A percentile compares a stretch with the other conserved stretches of the same genome.
These are phyloP conservation scores for Phyllotis vaccarum DNA, from an alignment of 2,797 vertebrate genomes.

Conservation along the genomic window DNA sequence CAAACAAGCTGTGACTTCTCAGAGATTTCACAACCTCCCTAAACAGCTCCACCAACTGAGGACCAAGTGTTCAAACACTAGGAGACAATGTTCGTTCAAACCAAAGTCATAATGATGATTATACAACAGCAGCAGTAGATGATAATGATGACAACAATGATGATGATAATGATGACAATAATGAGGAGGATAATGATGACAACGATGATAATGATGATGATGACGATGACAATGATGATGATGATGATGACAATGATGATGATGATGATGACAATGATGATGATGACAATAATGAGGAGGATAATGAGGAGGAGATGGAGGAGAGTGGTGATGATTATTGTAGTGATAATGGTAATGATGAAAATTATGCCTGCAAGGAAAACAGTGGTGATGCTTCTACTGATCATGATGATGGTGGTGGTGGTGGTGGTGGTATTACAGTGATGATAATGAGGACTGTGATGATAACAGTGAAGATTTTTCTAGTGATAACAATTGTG, in stretches of 20 bases:
- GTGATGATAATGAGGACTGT: background rate
- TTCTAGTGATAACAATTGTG: background rate
- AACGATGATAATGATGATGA: fast-evolving
- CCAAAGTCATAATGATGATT: background rate
- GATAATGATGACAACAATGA: background rate
- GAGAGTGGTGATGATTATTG: background rate
- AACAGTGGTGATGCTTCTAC: background rate
- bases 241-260: background rate
- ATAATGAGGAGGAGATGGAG: background rate
- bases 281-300: background rate
- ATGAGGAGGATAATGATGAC: no score
- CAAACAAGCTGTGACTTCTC: background rate
- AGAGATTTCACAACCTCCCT: background rate
- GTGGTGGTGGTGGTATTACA: background rate
- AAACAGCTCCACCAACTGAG: background rate
- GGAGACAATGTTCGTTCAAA: background rate
- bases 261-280: background rate
- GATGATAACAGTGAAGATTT: background rate
- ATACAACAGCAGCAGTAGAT: background rate
- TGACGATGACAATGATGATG: background rate
- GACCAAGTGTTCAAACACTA: background rate
- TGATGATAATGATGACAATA: background rate
- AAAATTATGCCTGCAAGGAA: background rate
- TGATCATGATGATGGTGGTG: background rate
- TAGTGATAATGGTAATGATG: background rate